phyloP scores from a whole-genome alignment of 2,797 vertebrate species.

The Clarias pachynema region DNA sequence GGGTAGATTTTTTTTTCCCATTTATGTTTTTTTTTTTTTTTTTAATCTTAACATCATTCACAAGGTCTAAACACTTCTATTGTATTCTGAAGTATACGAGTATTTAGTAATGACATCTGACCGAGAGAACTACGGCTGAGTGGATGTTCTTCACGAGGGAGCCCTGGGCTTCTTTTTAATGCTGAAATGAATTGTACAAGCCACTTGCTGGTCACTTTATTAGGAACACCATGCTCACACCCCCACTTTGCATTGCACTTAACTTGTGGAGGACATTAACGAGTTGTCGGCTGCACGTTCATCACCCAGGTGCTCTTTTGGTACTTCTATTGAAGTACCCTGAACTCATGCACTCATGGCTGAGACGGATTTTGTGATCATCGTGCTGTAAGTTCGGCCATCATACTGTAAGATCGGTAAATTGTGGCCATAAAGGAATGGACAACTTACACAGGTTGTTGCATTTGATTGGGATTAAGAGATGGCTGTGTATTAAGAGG shows the following conservation, averaged over 20 bases:
- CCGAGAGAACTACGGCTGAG: not conserved
- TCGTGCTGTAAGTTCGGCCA: not conserved
- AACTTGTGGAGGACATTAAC: no score
- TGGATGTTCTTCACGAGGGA: not conserved
- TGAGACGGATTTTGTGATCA: not conserved
- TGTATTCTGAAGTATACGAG: not conserved
- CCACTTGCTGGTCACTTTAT: not conserved
- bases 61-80: not conserved
- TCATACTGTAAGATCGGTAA: not conserved
- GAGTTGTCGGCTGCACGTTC: not conserved
- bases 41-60: not conserved
- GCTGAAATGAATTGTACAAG: not conserved
- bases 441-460: not conserved
- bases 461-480: not conserved
- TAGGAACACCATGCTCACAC: not conserved
- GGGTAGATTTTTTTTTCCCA: not conserved
- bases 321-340: not conserved
- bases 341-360: not conserved
- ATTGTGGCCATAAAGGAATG: not conserved
- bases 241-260: no score
- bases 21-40: not conserved
- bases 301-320: not conserved
- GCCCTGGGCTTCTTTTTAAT: not conserved
- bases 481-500: no score
- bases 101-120: not conserved